Percentiles rank a stretch among this genome's conserved stretches.
Conservation (phyloP, 2,888 invertebrate genomes). For the Brenthis daphne region DNA sequence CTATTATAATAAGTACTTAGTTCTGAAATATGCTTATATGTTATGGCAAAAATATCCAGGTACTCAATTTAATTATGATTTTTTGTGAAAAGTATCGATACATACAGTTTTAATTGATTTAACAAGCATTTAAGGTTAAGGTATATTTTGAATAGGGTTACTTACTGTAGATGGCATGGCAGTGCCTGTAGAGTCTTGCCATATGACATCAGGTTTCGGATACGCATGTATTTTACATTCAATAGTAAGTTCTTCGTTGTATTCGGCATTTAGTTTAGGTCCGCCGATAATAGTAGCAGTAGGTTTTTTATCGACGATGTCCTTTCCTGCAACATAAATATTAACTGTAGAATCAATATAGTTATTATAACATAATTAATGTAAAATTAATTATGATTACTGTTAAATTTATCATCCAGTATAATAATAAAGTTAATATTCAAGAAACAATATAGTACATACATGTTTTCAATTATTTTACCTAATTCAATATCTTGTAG, state of each 20-base stretch:
- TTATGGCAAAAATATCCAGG: too few species aligned
- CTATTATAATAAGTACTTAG: too few species aligned
- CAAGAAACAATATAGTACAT: neutral
- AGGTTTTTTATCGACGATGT: slow-evolving; percentile 43
- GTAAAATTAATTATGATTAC: too few species aligned
- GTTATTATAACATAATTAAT: neutral
- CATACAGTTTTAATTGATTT: neutral
- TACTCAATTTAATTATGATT: too few species aligned
- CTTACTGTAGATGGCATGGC: slow-evolving; percentile 24
- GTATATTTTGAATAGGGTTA: neutral
- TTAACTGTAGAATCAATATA: neutral
- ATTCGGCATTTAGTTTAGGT: slow-evolving; percentile 41
- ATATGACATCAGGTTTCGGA: slow-evolving; percentile 54
- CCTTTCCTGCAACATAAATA: slow-evolving; percentile 37
- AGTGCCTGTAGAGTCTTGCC: slow-evolving; percentile 46
- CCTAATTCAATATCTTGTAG: slow-evolving; percentile 27
- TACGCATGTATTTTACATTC: slow-evolving; percentile 55
- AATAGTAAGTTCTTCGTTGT: slow-evolving; percentile 46
- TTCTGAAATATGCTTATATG: too few species aligned
- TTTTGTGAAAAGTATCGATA: too few species aligned
- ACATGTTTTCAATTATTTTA: slow-evolving; percentile 7
- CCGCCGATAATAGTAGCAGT: slow-evolving; percentile 45
- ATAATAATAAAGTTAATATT: neutral
- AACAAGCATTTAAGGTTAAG: neutral
- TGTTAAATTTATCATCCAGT: too few species aligned